Evolutionary conservation across 2,888 invertebrate genomes (phyloP), one percentile per base, ranked within the genome.

Genomic region (Orthosia gothica): DNA sequence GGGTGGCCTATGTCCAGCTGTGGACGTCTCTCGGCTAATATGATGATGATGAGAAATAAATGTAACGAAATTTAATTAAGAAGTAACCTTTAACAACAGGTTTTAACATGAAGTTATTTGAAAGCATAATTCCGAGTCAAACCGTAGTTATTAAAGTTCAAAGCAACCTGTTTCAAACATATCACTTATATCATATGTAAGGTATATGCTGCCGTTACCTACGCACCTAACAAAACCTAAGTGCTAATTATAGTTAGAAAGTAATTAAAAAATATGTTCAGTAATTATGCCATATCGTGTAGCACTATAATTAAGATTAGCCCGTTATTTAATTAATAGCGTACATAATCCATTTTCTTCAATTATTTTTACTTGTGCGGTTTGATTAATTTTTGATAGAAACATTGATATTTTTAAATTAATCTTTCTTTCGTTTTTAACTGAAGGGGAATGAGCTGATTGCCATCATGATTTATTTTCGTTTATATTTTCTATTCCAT

Each of bases 341-440:
- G 32, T 81, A 20, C 5, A 65, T 59, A 84, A 81, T 84, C 47
- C 64, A 81, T 84, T 81, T 68, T 40, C 20, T 80, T 70, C 81
- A 61, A 81, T 84, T 80, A 81, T 68, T 74, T 65, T 18, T 57
- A 70, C 81, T 70, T 68, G 68, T 50, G 18, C 62, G 16, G 55
- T 16, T 62, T 84, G 63, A 81, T 83, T 74, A 70, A 12, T 13
- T 61, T 26, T 26, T 71, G 20, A 59, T 64, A 55, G n/a, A 13
- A 54, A 58, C 52, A 54, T 54, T 62, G n/a, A 59, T 64, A 26
- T 45, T 82, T 61, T 74, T 26, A 59, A 54, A 49, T 26, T 55
- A 47, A 64, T 68, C 50, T 54, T 26, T 55, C n/a, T 74, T 57
- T 54, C 1, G 9, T 55, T 58, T 66, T 57, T 7, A 55, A 5